Base-by-base conservation (phyloP, 2,113 vertebrate genomes). In the Tetraodon nigroviridis region DNA sequence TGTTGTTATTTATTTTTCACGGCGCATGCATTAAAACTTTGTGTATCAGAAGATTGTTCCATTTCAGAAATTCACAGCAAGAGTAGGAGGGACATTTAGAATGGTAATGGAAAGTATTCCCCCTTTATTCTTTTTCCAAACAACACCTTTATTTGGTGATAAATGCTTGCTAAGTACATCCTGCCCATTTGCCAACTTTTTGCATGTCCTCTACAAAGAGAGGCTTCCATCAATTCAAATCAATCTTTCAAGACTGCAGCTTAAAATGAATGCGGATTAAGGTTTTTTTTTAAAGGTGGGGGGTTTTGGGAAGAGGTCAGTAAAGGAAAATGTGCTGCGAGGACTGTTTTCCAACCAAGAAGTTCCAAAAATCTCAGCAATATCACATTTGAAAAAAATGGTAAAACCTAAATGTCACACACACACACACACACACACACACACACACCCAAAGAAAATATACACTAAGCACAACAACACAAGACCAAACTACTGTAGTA, bases 171-270 rank as follows among this genome's bases (percentile, higher is more conserved):
- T 74, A 71, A 80, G 81, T 79, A 69, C 79, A 71, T 85, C 64
- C 62, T 64, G 61, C 53, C 65, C 56, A 58, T 71, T 81, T 48
- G 16, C 71, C 85, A 88, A 58, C 75, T 79, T 88, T 84, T 79
- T 73, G 80, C 59, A 77, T 77, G 79, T 77, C 69, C 76, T 80
- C 78, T 90, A 78, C 64, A 87, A 86, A 83, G 84, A 83, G 71
- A 69, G 71, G 76, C 70, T 83, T 79, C 74, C 62, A 87, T 88
- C 88, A 86, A 89, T 88, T 81, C 78, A 85, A 81, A 85, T 88
- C 80, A 87, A 88, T 87, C 78, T 87, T 88, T 46, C 87, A 81
- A 66, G 50, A n/a, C n/a, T n/a, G 69, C 67, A 69, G 58, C 72
- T 76, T 79, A 82, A 71, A 75, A 73, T 51, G 72, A 85, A 84